Conservation (phyloP, 2,888 invertebrate genomes). For the Scaptomyza cyrtandrae region DNA sequence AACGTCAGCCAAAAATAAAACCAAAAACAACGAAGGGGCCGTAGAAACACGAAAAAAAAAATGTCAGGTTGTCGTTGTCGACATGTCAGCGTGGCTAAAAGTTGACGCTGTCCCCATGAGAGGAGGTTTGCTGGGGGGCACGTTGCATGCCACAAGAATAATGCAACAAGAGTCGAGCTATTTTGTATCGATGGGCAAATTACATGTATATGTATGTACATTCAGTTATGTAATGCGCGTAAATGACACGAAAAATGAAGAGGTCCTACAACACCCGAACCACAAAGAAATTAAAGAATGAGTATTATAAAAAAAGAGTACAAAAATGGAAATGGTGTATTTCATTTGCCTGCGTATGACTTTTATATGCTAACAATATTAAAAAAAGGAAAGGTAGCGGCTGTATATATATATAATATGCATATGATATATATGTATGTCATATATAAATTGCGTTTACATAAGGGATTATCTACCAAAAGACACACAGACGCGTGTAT, state of each 20-base stretch:
- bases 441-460: constrained; percentile 52
- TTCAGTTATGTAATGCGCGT: constrained; percentile 71
- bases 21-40: constrained; percentile 43
- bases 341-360: constrained; percentile 37
- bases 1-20: constrained; percentile 31
- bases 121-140: constrained; percentile 20
- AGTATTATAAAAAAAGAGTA: constrained; percentile 43
- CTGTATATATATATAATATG: constrained; percentile 31
- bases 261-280: not conserved
- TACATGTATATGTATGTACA: constrained; percentile 51
- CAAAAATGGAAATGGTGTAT: constrained; percentile 17
- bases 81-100: constrained; percentile 52
- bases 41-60: constrained; percentile 35
- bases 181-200: constrained; percentile 55
- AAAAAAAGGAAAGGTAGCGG: constrained; percentile 47
- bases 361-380: constrained; percentile 42
- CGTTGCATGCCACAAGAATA: constrained; percentile 60
- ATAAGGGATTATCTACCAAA: constrained; percentile 71
- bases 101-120: constrained; percentile 39
- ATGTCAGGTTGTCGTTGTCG: constrained; percentile 64
- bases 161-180: constrained; percentile 49
- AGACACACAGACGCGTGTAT: constrained; percentile 26
- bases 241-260: constrained; percentile 42
- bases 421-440: constrained; percentile 24
- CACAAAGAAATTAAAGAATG: constrained; percentile 65